Conservation (phyloP, 1,140 invertebrate species). For the Bombus cullumanus region DNA sequence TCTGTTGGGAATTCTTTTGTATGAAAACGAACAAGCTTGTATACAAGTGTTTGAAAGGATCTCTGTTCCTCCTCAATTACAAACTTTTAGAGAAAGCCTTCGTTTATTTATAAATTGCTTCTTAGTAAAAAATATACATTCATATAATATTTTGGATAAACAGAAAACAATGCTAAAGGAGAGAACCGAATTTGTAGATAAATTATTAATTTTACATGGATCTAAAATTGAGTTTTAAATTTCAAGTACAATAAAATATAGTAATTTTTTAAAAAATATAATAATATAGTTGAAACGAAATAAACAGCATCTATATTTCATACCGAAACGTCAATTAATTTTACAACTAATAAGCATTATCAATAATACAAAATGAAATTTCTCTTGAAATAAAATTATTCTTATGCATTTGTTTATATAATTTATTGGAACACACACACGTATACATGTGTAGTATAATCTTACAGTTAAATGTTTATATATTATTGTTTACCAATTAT, state of each 20-base stretch:
- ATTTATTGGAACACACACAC: not conserved
- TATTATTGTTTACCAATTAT: not conserved
- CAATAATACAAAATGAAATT: not conserved
- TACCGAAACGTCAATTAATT: not conserved
- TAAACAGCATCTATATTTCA: not conserved
- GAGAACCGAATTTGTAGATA: slow-evolving; percentile 84
- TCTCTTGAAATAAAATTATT: not conserved
- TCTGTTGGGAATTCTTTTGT: slow-evolving; percentile 87
- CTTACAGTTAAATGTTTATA: slow-evolving; percentile 7
- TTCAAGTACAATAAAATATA: not conserved
- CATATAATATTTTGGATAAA: slow-evolving; percentile 80
- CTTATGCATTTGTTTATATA: not conserved
- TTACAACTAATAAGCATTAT: not conserved
- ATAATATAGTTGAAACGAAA: not conserved
- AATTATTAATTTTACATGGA: slow-evolving; percentile 80
- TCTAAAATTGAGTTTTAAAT: slow-evolving; percentile 71
- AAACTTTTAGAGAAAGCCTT: slow-evolving; percentile 89
- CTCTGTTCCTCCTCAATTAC: slow-evolving; percentile 86
- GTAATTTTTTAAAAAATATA: not conserved
- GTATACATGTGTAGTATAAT: not conserved
- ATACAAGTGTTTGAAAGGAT: slow-evolving; percentile 87
- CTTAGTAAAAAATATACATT: slow-evolving; percentile 86
- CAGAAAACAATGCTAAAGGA: slow-evolving; percentile 83
- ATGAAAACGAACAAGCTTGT: slow-evolving; percentile 84
- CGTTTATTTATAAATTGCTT: slow-evolving; percentile 92